These are phyloP conservation scores for Sciaenops ocellatus DNA, from an alignment of 2,797 vertebrate genomes.

Conservation along the genomic window DNA sequence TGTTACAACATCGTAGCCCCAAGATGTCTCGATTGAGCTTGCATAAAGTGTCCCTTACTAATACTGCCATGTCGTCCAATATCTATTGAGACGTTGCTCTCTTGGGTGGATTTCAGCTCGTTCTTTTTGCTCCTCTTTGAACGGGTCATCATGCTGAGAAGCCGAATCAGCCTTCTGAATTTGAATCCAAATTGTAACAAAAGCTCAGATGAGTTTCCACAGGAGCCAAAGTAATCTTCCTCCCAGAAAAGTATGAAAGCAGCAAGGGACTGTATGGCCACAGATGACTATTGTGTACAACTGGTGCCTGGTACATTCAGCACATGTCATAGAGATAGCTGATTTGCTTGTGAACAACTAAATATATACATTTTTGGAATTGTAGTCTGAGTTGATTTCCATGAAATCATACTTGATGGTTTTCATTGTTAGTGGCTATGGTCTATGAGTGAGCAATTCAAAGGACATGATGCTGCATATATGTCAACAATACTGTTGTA, in stretches of 20 bases:
- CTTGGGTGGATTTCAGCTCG: background rate
- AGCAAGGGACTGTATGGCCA: too few species aligned
- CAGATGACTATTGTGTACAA: background rate
- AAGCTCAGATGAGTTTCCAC: background rate
- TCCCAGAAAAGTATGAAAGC: background rate
- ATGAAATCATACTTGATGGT: too few species aligned
- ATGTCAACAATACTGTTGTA: background rate
- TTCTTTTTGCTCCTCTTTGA: background rate
- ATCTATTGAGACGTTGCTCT: background rate
- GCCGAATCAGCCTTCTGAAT: background rate
- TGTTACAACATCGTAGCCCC: background rate
- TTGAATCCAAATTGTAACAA: background rate
- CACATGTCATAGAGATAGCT: background rate
- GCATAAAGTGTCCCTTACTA: background rate
- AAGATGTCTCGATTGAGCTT: background rate
- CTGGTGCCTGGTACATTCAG: background rate
- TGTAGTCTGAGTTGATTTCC: too few species aligned
- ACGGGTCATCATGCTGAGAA: background rate
- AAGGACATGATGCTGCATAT: background rate
- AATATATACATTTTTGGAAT: too few species aligned
- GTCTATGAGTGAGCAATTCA: background rate
- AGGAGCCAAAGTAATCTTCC: background rate
- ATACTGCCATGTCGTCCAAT: background rate
- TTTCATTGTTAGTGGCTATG: too few species aligned
- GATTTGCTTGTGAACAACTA: background rate